Evolutionary conservation across 2,888 invertebrate species (phyloP), one percentile per base, ranked within the genome.

Genomic region (Dendrolimus pini): DNA sequence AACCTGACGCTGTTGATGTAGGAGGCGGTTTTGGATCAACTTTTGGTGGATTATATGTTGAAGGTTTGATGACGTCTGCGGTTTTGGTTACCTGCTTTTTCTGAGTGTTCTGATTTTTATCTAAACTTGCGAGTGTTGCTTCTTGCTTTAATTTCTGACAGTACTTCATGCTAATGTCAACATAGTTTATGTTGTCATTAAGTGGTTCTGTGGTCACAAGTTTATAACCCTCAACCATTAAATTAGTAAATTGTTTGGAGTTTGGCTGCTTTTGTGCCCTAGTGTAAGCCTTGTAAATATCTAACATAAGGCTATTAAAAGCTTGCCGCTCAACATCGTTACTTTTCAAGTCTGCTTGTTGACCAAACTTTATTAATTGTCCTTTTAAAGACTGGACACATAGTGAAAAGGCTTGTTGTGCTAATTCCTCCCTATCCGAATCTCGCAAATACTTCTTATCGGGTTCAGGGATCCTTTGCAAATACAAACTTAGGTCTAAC

Each of bases 391-490:
- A 94, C 74, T 95, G 94, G 9, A 94, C 89, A 66, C 95, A 95
- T 63, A 95, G 92, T 0, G 94, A 93, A 62, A 96, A 92, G 0
- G 97, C 96, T 83, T 96, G 95, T 59, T 95, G 94, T 0, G 95
- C 94, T 59, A 97, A 89, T 70, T 95, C 95, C 68, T 95, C 94
- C 59, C 98, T 93, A 78, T 98, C 98, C 1, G 93, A 93, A 77
- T 98, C 97, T 52, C 96, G 93, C 60, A 98, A 92, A 80, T 97
- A 98, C 78, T 92, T 96, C 94, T 97, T 98, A 72, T 97, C 97
- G 2, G 93, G 92, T 63, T 98, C 98, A 0, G 98, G 98, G 58
- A 92, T 93, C 71, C 94, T 93, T 67, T 94, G 93, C 55, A 98
- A 89, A 67, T 96, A 95, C 60, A 96, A 85, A 62, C 95, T 95